phyloP scores from a whole-genome alignment of 2,113 vertebrate genomes.

The Osmerus mordax region DNA sequence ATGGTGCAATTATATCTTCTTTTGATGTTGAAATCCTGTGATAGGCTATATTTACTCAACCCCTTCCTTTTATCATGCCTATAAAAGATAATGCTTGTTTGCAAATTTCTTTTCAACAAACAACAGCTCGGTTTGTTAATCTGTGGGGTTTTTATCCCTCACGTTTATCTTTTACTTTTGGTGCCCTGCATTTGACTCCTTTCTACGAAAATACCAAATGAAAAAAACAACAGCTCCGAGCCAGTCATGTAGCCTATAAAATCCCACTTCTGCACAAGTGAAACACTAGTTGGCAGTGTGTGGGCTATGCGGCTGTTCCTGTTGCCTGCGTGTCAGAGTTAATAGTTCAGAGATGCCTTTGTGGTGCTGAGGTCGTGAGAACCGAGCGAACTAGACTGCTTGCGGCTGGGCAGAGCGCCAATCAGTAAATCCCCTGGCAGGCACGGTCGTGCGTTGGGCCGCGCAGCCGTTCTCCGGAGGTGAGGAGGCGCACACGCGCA shows the following conservation, averaged over 20 bases:
- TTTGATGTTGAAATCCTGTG: too few species aligned
- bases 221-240: conserved; percentile 29
- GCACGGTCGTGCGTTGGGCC: conserved; percentile 48
- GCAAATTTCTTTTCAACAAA: background rate
- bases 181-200: conserved; percentile 62
- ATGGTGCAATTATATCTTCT: too few species aligned
- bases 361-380: conserved; percentile 83
- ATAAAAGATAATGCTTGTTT: conserved; percentile 5
- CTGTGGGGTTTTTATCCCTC: conserved; percentile 39
- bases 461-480: conserved; percentile 63
- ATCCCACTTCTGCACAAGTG: conserved; percentile 46
- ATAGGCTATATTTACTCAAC: too few species aligned
- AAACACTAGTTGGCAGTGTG: conserved; percentile 68
- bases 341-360: conserved; percentile 73
- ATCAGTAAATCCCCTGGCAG: conserved; percentile 76
- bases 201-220: conserved; percentile 21
- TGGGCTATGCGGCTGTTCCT: conserved; percentile 61
- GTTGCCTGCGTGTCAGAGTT: conserved; percentile 67
- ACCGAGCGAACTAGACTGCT: conserved; percentile 76
- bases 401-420: conserved; percentile 78
- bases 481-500: conserved; percentile 65
- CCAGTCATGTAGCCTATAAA: conserved; percentile 12
- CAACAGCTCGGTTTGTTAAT: conserved; percentile 10
- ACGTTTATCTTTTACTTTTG: conserved; percentile 32
- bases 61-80: too few species aligned